A percentile compares a stretch with the other conserved stretches of the same genome.
These are phyloP conservation scores for Apomyelois bistriatella DNA, from an alignment of 2,888 invertebrate genomes.

Conservation along the genomic window DNA sequence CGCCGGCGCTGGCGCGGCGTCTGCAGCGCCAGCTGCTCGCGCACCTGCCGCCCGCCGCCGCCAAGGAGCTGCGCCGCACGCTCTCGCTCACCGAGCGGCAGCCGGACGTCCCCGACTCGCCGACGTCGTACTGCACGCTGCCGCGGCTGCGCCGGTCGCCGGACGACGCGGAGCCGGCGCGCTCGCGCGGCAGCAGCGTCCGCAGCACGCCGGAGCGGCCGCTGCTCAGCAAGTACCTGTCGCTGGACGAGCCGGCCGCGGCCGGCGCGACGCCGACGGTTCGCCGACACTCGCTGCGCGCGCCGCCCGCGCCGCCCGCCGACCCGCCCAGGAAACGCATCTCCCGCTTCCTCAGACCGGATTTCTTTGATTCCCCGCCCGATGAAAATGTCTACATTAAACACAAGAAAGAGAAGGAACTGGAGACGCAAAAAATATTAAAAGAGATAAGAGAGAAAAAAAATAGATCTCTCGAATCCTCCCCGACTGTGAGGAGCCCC, in stretches of 20 bases:
- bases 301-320: conserved; percentile 49
- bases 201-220: conserved; percentile 73
- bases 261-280: conserved; percentile 47
- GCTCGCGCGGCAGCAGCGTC: conserved; percentile 30
- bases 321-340: conserved; percentile 81
- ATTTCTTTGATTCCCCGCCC: conserved; percentile 85
- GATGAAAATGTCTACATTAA: conserved; percentile 83
- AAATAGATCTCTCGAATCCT: conserved; percentile 56
- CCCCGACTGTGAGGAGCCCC: conserved; percentile 43
- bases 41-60: conserved; percentile 85
- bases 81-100: conserved; percentile 67
- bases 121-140: conserved; percentile 43
- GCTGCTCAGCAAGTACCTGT: conserved; percentile 78
- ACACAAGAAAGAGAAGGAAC: conserved; percentile 82
- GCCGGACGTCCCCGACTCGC: conserved; percentile 28
- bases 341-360: conserved; percentile 85
- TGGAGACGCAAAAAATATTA: conserved; percentile 84
- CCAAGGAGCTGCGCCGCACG: conserved; percentile 83
- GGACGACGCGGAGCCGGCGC: conserved; percentile 27
- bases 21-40: conserved; percentile 86
- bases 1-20: conserved; percentile 85
- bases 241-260: conserved; percentile 57
- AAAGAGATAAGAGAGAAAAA: conserved; percentile 84
- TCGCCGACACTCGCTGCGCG: conserved; percentile 63
- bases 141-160: conserved; percentile 51